Base-by-base conservation (phyloP, 2,888 invertebrate genomes). In the Coleophora flavipennella region DNA sequence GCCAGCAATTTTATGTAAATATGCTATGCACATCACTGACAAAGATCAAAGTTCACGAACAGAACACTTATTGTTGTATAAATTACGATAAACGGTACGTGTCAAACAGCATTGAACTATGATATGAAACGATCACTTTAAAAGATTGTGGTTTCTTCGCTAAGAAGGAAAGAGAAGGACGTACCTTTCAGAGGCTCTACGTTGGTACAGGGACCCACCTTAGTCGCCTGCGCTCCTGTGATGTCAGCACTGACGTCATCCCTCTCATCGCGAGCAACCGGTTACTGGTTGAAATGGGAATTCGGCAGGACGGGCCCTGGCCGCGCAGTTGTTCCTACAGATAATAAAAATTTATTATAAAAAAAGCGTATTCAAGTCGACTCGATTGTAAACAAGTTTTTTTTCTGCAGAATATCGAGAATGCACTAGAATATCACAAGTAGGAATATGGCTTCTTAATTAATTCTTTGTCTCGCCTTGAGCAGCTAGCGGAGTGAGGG, bases 251-350 rank as follows among this genome's bases (percentile, higher is more conserved):
- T 9, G 69, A 53, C 2, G 74, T 62, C 72, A 81, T 75, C 3
- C 84, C 81, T 10, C 77, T 62, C 57, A 67, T 61, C 1, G 76
- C 76, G 25, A 85, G 59, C 43, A 85, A 49, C 45, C 77, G 73
- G 46, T 83, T 83, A 10, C 83, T 62, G 2, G 80, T 73, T 40
- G 68, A 67, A 6, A 68, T 59, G 26, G 81, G 75, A 32, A 85
- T 60, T 14, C 67, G 70, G 31, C 67, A 55, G 11, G 62, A 53
- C 1, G 67, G 46, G 12, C 61, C 57, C 31, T 62, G 54, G 8
- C 56, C 59, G 25, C 45, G 59, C 33, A 80, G 45, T 53, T 83
- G 83, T 62, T 77, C 81, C 83, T 83, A 59, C 20, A 20, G 6
- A 6, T 4, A 20, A 20, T 20, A 20, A 3, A 20, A 20, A 4